phyloP scores from a whole-genome alignment of 2,888 invertebrate species.

The Synanthedon myopaeformis region DNA sequence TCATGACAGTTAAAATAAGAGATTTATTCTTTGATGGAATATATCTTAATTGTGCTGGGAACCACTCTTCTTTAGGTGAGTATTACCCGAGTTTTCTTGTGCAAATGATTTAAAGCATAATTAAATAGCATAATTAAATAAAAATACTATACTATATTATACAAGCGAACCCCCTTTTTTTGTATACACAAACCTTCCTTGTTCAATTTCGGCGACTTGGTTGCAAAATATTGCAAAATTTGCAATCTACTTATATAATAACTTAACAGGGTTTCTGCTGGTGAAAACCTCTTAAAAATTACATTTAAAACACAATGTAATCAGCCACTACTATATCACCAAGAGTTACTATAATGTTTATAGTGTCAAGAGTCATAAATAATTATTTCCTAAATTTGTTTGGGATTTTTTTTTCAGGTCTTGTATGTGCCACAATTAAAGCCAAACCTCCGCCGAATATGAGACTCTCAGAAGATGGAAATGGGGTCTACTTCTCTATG shows the following conservation, averaged over 20 bases:
- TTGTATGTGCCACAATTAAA: slow-evolving; percentile 49
- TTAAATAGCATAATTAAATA: no score
- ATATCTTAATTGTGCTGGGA: slow-evolving; percentile 58
- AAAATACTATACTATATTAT: no score
- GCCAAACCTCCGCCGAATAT: slow-evolving; percentile 52
- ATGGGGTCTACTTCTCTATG: slow-evolving; percentile 69
- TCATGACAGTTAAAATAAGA: slow-evolving; percentile 55
- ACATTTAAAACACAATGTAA: not conserved
- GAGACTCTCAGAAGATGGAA: slow-evolving; percentile 41
- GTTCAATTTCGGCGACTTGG: no score
- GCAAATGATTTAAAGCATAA: no score
- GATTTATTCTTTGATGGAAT: slow-evolving; percentile 72
- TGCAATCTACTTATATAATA: no score
- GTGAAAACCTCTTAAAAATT: not conserved
- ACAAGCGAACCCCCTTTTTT: no score
- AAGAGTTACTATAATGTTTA: not conserved
- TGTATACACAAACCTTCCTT: no score
- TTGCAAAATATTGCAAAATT: no score
- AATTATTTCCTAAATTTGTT: not conserved
- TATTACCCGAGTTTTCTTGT: not conserved
- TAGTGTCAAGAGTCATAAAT: not conserved
- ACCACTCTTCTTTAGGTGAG: slow-evolving; percentile 54
- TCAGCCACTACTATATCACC: not conserved
- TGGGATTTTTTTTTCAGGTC: slow-evolving; percentile 23
- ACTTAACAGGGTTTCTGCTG: no score